Percentiles rank a stretch among this genome's conserved stretches.
Evolutionary conservation across 1,140 invertebrate genomes (phyloP).

Genomic region (Vanessa atalanta): DNA sequence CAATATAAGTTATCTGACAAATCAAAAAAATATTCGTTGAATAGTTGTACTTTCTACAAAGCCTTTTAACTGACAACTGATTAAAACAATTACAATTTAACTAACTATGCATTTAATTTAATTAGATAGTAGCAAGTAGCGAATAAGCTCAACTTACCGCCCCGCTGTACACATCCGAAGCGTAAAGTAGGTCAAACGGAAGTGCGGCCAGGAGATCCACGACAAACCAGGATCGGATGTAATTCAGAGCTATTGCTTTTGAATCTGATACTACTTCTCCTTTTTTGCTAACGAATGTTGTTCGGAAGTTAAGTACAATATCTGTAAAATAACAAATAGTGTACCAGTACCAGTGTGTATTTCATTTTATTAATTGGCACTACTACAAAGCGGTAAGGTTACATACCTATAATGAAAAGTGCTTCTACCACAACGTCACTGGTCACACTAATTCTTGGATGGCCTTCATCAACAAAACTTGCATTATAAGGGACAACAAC

Average conservation of each 20-base stretch:
- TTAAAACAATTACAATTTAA: constrained; percentile 45
- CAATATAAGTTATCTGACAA: neutral
- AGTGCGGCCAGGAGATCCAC: constrained; percentile 97
- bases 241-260: constrained; percentile 93
- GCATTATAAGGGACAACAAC: constrained; percentile 99
- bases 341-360: neutral
- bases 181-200: constrained; percentile 97
- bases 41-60: neutral
- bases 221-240: constrained; percentile 97
- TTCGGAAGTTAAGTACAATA: constrained; percentile 98
- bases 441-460: constrained; percentile 93
- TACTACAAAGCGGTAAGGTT: neutral
- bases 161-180: constrained; percentile 90
- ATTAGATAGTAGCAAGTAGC: constrained; percentile 38
- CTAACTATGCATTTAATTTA: constrained; percentile 50
- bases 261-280: constrained; percentile 98
- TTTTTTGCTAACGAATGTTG: constrained; percentile 98
- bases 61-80: constrained; percentile 30
- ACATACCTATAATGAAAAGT: constrained; percentile 94
- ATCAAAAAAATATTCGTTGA: neutral
- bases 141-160: constrained; percentile 84
- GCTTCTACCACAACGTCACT: constrained; percentile 97
- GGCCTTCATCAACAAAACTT: constrained; percentile 91
- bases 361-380: neutral
- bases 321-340: constrained; percentile 83